Percentiles rank a stretch among this genome's conserved stretches.
These are phyloP conservation scores for Melinopterus prodromus DNA, from an alignment of 2,888 invertebrate species.

Conservation along the genomic window DNA sequence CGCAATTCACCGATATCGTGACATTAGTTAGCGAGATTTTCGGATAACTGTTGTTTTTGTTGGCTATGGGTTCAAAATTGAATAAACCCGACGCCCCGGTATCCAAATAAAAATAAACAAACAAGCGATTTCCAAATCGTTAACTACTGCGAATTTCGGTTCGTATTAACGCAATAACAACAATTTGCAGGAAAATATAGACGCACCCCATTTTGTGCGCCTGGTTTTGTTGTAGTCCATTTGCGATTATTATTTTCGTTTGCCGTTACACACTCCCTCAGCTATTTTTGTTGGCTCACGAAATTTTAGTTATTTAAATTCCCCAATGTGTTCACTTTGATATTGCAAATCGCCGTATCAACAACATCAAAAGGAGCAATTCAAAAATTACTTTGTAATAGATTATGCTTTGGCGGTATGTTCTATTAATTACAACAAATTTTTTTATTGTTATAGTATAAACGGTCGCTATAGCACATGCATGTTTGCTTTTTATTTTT, in stretches of 20 bases:
- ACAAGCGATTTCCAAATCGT: not conserved
- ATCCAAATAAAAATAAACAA: not conserved
- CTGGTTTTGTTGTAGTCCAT: not conserved
- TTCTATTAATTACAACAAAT: not conserved
- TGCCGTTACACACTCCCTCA: not conserved
- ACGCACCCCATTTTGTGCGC: not conserved
- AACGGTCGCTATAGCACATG: no score
- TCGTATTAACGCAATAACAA: not conserved
- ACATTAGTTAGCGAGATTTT: not conserved
- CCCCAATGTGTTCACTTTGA: not conserved
- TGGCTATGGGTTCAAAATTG: not conserved
- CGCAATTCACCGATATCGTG: not conserved
- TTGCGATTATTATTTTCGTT: conserved; percentile 4
- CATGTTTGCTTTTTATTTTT: no score
- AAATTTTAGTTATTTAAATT: not conserved
- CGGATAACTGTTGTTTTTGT: not conserved
- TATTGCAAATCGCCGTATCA: not conserved
- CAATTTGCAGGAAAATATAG: not conserved
- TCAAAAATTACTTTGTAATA: not conserved
- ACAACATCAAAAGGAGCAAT: not conserved
- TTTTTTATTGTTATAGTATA: not conserved
- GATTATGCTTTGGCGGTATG: not conserved
- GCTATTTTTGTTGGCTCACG: not conserved
- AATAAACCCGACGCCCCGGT: not conserved
- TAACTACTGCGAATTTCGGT: not conserved